These are phyloP conservation scores for Lontra canadensis DNA, from an alignment of 2,113 vertebrate genomes.

Conservation along the genomic window DNA sequence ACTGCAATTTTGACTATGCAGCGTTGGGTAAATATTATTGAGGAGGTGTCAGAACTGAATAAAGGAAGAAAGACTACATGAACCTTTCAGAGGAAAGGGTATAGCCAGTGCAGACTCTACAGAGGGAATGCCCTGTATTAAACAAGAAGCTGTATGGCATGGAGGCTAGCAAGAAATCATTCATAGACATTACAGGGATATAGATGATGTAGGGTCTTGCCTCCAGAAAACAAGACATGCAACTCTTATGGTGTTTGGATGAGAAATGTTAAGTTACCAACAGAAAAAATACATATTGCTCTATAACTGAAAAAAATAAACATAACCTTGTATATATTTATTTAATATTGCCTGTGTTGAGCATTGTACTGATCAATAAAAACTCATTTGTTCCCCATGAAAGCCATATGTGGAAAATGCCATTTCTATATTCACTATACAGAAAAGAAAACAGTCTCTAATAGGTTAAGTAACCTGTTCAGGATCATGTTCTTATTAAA, in stretches of 20 bases:
- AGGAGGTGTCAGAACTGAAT: not conserved
- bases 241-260: not conserved
- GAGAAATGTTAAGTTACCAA: not conserved
- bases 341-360: not conserved
- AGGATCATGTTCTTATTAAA: not conserved
- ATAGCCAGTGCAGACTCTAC: not conserved
- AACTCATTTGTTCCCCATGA: not conserved
- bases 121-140: not conserved
- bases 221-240: not conserved
- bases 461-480: not conserved
- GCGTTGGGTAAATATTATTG: not conserved
- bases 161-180: not conserved
- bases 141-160: not conserved
- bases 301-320: not conserved
- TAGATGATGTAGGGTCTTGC: not conserved
- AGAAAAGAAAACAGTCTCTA: not conserved
- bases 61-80: not conserved
- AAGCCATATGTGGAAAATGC: not conserved
- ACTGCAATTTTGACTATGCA: not conserved
- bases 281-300: not conserved
- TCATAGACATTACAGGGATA: not conserved
- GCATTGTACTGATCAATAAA: not conserved
- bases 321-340: not conserved
- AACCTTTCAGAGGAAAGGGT: not conserved
- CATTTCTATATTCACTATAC: not conserved